Evolutionary conservation across 92 coral and sea anemone genomes (phyloP), one percentile per base, ranked within the genome.

Genomic region (Heteractis magnifica): DNA sequence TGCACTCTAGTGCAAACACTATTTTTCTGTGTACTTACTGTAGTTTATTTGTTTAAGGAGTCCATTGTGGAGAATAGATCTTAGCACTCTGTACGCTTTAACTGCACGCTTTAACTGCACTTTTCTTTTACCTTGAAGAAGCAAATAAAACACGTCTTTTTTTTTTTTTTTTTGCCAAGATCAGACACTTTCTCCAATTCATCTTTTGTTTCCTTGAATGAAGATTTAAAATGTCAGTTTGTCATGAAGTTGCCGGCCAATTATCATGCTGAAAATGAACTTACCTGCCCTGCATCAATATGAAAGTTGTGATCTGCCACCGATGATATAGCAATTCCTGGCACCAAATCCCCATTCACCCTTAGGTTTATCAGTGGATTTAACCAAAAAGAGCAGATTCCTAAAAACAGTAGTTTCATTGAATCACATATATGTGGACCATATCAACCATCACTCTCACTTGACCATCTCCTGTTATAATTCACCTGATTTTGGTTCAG

Each of bases 351-450:
- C 5, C 50, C 77, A 12, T 72, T 26, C 44, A 72, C 77, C 48
- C 21, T 72, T 3, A 72, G 77, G 48, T 72, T 72, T 5, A 72
- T 48, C 4, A 72, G 51, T 15, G 77, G 77, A 72, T 72, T 72
- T 26, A 72, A 7, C 77, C 77, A 72, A 9, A 72, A 4, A 72
- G 50, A 8, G 77, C 6, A 23, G 77, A 72, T 72, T 72, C 77
- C 77, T 72, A 48, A n/a, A n/a, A n/a, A n/a, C n/a, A n/a, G n/a
- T n/a, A n/a, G n/a, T n/a, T n/a, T n/a, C n/a, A n/a, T n/a, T n/a
- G n/a, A n/a, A n/a, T n/a, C n/a, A n/a, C n/a, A n/a, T n/a, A 15
- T 21, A 72, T 15, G 4, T 72, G 77, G 44, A 26, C 15, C 7
- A n/a, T n/a, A 6, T 5, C 15, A 8, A 4, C 7, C 77, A 11